Evolutionary conservation across 2,888 invertebrate genomes (phyloP).

Genomic region (Lydus trimaculatus): DNA sequence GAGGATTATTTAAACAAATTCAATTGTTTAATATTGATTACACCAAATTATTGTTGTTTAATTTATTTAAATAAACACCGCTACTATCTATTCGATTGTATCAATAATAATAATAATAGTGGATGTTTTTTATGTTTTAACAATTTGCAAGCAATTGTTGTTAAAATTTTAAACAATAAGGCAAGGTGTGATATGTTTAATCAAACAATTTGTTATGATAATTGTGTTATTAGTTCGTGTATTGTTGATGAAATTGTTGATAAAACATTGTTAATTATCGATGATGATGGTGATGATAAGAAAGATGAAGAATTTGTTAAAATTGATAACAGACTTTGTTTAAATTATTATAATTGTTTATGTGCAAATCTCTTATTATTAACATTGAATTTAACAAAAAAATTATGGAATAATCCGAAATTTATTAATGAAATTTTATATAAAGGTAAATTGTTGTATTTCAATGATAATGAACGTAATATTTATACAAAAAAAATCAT

Average conservation of each 20-base stretch:
- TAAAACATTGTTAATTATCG: not conserved
- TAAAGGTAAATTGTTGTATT: not conserved
- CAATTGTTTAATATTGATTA: not conserved
- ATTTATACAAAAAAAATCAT: not conserved
- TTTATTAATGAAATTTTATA: not conserved
- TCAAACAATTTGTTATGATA: not conserved
- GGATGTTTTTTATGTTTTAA: not conserved
- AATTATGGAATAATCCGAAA: not conserved
- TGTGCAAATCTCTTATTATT: not conserved
- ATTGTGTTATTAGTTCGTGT: not conserved
- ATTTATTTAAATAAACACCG: not conserved
- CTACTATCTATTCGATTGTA: not conserved
- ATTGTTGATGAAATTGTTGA: not conserved
- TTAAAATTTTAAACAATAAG: not conserved
- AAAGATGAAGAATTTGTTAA: not conserved
- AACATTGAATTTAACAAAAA: not conserved
- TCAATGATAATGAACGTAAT: not conserved
- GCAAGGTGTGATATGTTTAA: not conserved
- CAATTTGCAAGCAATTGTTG: not conserved
- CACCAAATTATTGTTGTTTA: not conserved
- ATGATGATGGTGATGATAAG: not conserved
- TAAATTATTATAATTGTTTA: not conserved
- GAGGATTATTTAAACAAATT: not conserved
- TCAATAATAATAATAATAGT: not conserved
- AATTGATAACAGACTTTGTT: not conserved